These are phyloP conservation scores for chimpanzee (Pan troglodytes) DNA, from an alignment of 2,113 vertebrate genomes.

Conservation along the genomic window NHGRI_mPanTro3-v2.1_pri NC_072412.2:115392001-115392500, in stretches of 20 bases:
- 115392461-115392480: background rate
- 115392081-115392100: background rate
- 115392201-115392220: background rate
- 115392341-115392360: background rate
- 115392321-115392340: background rate
- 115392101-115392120: too few relatives aligned
- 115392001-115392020: background rate
- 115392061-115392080: background rate
- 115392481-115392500: background rate
- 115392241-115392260: background rate
- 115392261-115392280: background rate
- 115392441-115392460: background rate
- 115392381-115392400: rapidly evolving
- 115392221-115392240: background rate
- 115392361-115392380: rapidly evolving
- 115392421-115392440: background rate
- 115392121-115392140: background rate
- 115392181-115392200: background rate
- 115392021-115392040: background rate
- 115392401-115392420: background rate
- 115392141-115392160: background rate
- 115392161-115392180: background rate
- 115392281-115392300: rapidly evolving
- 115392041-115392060: background rate
- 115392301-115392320: background rate